Evolutionary conservation across 2,113 vertebrate species (phyloP), one percentile per base, ranked within the genome.

Genomic region (Corythornis cristatus): DNA sequence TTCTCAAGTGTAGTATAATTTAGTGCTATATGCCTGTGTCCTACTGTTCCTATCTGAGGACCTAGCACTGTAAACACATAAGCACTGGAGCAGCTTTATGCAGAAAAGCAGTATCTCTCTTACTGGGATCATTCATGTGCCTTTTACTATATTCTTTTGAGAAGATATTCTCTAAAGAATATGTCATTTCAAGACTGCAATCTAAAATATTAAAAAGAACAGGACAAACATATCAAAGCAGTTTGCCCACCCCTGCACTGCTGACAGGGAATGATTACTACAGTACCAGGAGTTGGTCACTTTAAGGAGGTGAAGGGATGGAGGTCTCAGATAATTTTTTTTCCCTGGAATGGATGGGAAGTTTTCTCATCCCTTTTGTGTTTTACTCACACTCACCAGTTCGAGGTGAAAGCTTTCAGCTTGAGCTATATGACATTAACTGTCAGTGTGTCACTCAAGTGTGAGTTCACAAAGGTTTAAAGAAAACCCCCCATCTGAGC

Each of bases 71-170:
- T 95, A 95, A 93, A 95, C 91, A 91, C 23, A 28, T 48, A 50
- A 80, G 64, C 81, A 85, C 35, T 68, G 79, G 72, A 95, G 82
- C 93, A 95, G 94, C 93, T 95, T 95, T 75, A 83, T 28, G 31
- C 37, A 90, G 74, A 70, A 82, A 61, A 93, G 35, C 26, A 86
- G 18, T 26, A 93, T 88, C 87, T 88, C 84, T 64, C 3, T 54
- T 51, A 77, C 26, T 35, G 53, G 82, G 60, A 83, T 83, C 80
- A 65, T 57, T 78, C 73, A 45, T 37, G 33, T 86, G 91, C 76
- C 85, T 83, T 70, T 80, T 56, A 56, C 9, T 67, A 33, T 48
- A 88, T 74, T 91, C 56, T 86, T 79, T 78, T 26, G 4, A 90
- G 76, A 86, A 65, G 12, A 76, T 15, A 66, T 53, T 76, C 83